Percentiles rank a stretch among this genome's conserved stretches.
Conservation (phyloP, 2,888 invertebrate genomes). For the Dendrolimus houi region DNA sequence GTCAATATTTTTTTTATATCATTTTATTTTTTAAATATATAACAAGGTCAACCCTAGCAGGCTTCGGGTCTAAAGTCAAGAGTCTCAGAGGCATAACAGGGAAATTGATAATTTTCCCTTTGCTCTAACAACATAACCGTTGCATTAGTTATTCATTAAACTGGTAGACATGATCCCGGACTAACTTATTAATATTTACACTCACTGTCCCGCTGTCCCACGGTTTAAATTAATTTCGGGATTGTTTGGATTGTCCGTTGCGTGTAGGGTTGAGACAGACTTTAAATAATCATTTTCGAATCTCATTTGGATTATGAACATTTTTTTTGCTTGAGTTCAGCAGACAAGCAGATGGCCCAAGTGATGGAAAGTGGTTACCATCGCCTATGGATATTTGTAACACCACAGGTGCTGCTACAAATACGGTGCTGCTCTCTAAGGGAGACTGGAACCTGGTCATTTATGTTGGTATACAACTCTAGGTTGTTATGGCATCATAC, state of each 20-base stretch:
- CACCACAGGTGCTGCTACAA: no score
- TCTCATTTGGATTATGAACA: background rate
- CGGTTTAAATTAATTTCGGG: conserved; percentile 56
- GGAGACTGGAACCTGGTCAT: no score
- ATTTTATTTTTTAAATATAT: background rate
- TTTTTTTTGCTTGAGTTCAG: no score
- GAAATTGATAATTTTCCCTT: conserved; percentile 68
- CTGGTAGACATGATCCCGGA: conserved; percentile 48
- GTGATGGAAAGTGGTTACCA: no score
- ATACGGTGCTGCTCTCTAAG: no score
- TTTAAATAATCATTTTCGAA: conserved; percentile 37
- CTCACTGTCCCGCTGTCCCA: conserved; percentile 51
- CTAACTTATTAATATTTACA: conserved; percentile 59
- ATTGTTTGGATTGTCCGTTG: conserved; percentile 30
- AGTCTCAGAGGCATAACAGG: conserved; percentile 35
- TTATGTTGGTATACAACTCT: no score
- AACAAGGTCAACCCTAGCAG: conserved; percentile 34
- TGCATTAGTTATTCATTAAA: conserved; percentile 68
- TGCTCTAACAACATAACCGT: conserved; percentile 45
- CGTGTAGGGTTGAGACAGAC: conserved; percentile 24
- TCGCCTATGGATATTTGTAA: no score
- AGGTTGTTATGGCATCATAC: no score
- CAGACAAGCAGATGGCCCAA: no score
- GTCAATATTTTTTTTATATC: no score
- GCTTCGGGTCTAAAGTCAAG: conserved; percentile 49